Conservation (phyloP, 2,113 vertebrate species). For the Malurus alboscapulatus region DNA sequence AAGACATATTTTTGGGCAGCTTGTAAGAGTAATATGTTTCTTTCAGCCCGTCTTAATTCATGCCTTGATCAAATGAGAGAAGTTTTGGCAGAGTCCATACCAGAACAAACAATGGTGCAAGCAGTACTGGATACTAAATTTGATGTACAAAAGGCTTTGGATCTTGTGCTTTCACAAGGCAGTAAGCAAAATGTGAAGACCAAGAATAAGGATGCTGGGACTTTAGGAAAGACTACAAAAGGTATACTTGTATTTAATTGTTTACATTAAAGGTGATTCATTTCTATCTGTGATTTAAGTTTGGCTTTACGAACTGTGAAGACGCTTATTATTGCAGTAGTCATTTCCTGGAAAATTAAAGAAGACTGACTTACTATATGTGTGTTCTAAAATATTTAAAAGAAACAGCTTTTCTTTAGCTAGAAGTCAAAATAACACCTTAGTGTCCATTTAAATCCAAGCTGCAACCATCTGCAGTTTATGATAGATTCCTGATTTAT, state of each 20-base stretch:
- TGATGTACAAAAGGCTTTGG: constrained; percentile 88
- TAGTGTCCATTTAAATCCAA: background rate
- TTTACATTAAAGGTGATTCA: constrained; percentile 6
- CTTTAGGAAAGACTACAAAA: constrained; percentile 78
- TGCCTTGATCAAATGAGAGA: constrained; percentile 95
- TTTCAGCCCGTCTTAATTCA: constrained; percentile 86
- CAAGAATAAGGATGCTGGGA: constrained; percentile 53
- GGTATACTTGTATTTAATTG: constrained; percentile 79
- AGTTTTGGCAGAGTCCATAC: constrained; percentile 85
- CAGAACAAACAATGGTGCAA: constrained; percentile 84
- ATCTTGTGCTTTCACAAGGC: constrained; percentile 83
- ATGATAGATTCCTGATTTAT: background rate
- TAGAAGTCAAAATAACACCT: background rate
- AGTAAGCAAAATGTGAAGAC: constrained; percentile 68
- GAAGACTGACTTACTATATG: background rate
- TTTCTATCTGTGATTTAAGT: background rate
- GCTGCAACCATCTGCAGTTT: background rate
- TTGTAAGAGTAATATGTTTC: constrained; percentile 40
- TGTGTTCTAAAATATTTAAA: background rate
- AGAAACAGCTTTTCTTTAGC: background rate
- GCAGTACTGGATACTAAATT: constrained; percentile 85
- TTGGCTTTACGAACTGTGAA: background rate
- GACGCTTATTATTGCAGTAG: background rate
- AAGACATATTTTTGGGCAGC: background rate
- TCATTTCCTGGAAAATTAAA: background rate